Percentiles rank a stretch among this genome's conserved stretches.
These are phyloP conservation scores for Spea hammondii DNA, from an alignment of 2,797 vertebrate genomes.

Conservation along the genomic window DNA sequence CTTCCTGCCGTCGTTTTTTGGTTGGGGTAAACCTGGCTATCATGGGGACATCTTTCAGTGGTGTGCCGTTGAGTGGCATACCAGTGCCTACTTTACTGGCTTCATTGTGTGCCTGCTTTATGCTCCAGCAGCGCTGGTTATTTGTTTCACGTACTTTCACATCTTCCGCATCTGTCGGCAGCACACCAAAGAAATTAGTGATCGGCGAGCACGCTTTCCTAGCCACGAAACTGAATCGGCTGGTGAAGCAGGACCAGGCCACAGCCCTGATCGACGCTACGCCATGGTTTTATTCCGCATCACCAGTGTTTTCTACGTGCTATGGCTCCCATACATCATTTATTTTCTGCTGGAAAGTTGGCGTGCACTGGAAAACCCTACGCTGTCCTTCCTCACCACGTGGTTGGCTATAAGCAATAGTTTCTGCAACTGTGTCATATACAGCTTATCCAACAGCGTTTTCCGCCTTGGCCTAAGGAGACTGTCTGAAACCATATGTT, in stretches of 20 bases:
- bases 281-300: conserved; percentile 97
- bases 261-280: conserved; percentile 89
- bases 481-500: conserved; percentile 89
- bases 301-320: conserved; percentile 96
- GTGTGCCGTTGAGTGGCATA: conserved; percentile 96
- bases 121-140: conserved; percentile 91
- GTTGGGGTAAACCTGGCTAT: conserved; percentile 98
- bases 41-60: conserved; percentile 98
- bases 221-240: conserved; percentile 87
- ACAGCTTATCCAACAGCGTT: conserved; percentile 97
- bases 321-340: conserved; percentile 98
- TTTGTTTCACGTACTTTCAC: conserved; percentile 98
- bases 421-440: conserved; percentile 99
- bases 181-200: conserved; percentile 96
- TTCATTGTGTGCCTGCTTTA: conserved; percentile 97
- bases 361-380: conserved; percentile 86
- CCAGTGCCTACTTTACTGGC: conserved; percentile 92
- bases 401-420: conserved; percentile 99
- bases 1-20: conserved; percentile 95
- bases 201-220: conserved; percentile 90
- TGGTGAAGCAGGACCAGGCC: conserved; percentile 82
- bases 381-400: conserved; percentile 93
- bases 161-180: conserved; percentile 98
- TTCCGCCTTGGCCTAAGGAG: conserved; percentile 93
- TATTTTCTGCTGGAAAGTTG: conserved; percentile 97